Conservation (phyloP, 2,797 vertebrate species). For the Halcyon smyrnensis region DNA sequence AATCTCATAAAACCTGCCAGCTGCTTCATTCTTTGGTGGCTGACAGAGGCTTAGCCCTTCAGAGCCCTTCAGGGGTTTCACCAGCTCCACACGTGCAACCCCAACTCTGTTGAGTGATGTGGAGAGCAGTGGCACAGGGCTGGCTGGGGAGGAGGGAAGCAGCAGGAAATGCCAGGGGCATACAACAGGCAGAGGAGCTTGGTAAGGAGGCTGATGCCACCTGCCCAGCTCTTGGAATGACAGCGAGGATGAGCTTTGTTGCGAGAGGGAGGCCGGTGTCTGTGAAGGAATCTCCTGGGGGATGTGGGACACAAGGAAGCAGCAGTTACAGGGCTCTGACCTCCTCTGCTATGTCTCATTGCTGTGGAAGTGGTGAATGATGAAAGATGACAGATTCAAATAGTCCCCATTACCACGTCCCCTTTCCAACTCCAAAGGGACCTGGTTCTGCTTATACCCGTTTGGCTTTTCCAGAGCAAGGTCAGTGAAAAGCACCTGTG, state of each 20-base stretch:
- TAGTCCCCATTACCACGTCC: fast-evolving
- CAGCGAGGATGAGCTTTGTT: neutral
- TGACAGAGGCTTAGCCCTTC: neutral
- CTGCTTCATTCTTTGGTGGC: neutral
- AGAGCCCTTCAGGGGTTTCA: neutral
- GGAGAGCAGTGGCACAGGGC: neutral
- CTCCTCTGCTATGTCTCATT: neutral
- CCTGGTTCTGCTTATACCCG: neutral
- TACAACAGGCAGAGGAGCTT: neutral
- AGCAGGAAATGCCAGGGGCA: neutral
- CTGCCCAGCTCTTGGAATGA: neutral
- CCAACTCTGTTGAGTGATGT: neutral
- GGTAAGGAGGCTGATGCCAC: neutral
- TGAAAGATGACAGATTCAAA: neutral
- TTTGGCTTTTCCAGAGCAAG: neutral
- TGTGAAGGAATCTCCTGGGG: neutral
- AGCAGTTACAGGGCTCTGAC: neutral
- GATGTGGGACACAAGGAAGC: neutral
- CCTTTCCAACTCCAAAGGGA: neutral
- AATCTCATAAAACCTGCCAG: neutral
- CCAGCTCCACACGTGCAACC: neutral
- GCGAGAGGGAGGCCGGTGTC: neutral
- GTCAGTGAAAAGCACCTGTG: neutral
- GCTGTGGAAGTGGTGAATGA: neutral
- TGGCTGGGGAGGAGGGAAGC: neutral